Percentiles rank a stretch among this genome's conserved stretches.
Conservation (phyloP, 2,113 vertebrate species). For the Asarcornis scutulata region DNA sequence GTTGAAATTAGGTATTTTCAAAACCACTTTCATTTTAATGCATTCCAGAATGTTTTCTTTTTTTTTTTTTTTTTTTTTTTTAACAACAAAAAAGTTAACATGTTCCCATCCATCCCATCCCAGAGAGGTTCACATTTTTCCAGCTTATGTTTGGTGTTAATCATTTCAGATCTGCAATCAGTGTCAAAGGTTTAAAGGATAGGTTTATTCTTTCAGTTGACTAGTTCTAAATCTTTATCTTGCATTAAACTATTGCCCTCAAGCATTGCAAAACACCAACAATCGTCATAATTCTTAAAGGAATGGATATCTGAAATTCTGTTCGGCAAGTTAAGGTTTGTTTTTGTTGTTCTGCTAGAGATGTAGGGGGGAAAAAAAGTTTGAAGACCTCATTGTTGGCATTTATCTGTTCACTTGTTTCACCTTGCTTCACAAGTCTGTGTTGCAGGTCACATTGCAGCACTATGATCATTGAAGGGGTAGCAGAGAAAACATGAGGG, state of each 20-base stretch:
- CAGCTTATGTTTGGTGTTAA: background rate
- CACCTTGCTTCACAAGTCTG: background rate
- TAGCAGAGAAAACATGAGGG: background rate
- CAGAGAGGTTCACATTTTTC: background rate
- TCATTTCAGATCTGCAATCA: background rate
- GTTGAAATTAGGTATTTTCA: background rate
- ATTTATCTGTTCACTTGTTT: background rate
- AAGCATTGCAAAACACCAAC: background rate
- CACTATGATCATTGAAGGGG: background rate
- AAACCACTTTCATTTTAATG: background rate
- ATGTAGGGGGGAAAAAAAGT: background rate
- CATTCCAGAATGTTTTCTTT: background rate
- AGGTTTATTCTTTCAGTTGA: background rate
- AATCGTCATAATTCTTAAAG: background rate
- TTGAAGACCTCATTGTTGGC: background rate
- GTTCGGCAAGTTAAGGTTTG: background rate
- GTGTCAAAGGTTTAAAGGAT: background rate
- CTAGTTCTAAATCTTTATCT: background rate
- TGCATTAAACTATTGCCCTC: background rate
- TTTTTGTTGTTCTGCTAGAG: background rate
- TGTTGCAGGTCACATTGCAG: background rate
- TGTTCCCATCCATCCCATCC: background rate
- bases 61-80: background rate
- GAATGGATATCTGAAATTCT: background rate
- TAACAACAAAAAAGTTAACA: background rate